These are phyloP conservation scores for Cololabis saira DNA, from an alignment of 2,113 vertebrate genomes.

Conservation along the genomic window DNA sequence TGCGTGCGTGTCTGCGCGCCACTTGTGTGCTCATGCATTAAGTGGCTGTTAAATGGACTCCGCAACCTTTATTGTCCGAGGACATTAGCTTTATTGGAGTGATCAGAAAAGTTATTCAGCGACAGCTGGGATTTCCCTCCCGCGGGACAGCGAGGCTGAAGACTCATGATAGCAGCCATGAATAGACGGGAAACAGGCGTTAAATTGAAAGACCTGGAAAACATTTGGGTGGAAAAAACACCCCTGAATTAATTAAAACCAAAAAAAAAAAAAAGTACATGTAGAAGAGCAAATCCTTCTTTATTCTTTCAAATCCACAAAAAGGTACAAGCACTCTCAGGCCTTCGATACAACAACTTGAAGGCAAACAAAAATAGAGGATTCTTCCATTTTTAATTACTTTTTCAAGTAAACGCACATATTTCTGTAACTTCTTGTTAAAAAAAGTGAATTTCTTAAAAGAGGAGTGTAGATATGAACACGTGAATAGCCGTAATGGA, in stretches of 20 bases:
- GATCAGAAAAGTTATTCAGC: conserved; percentile 80
- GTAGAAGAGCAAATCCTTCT: background rate
- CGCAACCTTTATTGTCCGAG: conserved; percentile 62
- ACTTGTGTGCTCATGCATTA: conserved; percentile 73
- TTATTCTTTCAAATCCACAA: background rate
- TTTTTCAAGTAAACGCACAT: too few relatives aligned
- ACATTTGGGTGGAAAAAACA: conserved; percentile 30
- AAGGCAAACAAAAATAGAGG: too few relatives aligned
- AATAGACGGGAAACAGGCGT: conserved; percentile 71
- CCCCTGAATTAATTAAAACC: conserved; percentile 45
- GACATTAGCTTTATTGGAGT: conserved; percentile 77
- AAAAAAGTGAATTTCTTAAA: too few relatives aligned
- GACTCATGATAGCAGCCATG: conserved; percentile 63
- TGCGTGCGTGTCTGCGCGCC: conserved; percentile 36
- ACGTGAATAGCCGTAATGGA: too few relatives aligned
- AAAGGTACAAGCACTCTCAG: too few relatives aligned
- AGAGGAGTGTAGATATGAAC: too few relatives aligned
- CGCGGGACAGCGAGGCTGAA: conserved; percentile 56
- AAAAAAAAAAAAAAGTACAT: background rate
- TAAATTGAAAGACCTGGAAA: conserved; percentile 72
- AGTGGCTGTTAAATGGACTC: conserved; percentile 78
- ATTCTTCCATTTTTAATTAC: too few relatives aligned
- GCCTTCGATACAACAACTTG: too few relatives aligned
- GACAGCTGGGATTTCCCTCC: conserved; percentile 79
- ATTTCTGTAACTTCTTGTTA: too few relatives aligned